A percentile compares a stretch with the other conserved stretches of the same genome.
Conservation (phyloP, 2,888 invertebrate genomes). For the Drosophila conformis region DNA sequence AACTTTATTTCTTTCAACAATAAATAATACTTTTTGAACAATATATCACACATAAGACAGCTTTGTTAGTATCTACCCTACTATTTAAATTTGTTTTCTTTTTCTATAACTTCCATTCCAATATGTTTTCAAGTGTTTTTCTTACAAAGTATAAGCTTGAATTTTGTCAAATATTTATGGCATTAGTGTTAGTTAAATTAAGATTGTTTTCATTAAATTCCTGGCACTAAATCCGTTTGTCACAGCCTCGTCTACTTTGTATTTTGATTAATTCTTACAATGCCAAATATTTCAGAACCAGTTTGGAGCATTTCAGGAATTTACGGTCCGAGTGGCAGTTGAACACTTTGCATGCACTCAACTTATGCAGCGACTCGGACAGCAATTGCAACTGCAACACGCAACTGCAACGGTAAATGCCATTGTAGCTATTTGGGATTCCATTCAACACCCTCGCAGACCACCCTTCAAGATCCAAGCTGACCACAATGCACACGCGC, state of each 20-base stretch:
- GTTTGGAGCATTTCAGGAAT: conserved; percentile 33
- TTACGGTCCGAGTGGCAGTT: conserved; percentile 42
- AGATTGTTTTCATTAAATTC: neutral
- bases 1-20: neutral
- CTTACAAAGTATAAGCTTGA: neutral
- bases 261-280: conserved; percentile 1
- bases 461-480: conserved; percentile 8
- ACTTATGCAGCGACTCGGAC: conserved; percentile 32
- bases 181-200: neutral
- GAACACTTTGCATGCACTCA: conserved; percentile 58
- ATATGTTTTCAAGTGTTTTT: neutral
- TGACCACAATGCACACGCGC: conserved; percentile 62
- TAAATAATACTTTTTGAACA: neutral
- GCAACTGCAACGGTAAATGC: conserved; percentile 25
- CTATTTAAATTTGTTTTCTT: neutral
- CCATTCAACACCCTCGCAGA: conserved; percentile 49
- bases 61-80: neutral
- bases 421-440: conserved; percentile 47
- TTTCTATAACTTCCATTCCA: neutral
- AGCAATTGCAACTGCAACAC: conserved; percentile 11
- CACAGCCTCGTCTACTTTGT: neutral
- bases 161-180: no score
- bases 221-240: neutral
- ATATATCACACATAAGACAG: neutral
- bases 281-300: conserved; percentile 6